Percentiles rank a stretch among this genome's conserved stretches.
These are phyloP conservation scores for Zenarchopterus dispar DNA, from an alignment of 2,797 vertebrate species.

Conservation along the genomic window DNA sequence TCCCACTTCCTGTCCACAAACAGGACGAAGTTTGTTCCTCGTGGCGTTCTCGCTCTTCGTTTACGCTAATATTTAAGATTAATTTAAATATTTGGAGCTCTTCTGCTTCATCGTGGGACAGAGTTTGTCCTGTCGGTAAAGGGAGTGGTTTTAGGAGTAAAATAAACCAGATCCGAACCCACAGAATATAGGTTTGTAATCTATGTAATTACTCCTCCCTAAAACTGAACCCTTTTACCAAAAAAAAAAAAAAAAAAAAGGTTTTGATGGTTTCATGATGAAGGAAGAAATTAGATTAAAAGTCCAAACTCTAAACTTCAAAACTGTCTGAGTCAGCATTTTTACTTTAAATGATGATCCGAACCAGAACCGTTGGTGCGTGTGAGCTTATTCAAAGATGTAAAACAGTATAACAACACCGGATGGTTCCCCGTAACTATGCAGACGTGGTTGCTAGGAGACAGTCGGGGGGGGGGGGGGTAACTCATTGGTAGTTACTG, in stretches of 20 bases:
- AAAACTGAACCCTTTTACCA: not conserved
- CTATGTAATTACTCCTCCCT: conserved; percentile 38
- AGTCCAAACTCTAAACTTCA: not conserved
- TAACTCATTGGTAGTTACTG: conserved; percentile 6
- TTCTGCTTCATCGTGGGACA: too few species aligned
- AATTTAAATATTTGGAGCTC: too few species aligned
- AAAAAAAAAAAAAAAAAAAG: too few species aligned
- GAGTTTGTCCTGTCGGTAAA: too few species aligned
- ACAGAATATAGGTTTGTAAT: not conserved
- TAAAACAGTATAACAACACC: not conserved
- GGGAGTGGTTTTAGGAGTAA: too few species aligned
- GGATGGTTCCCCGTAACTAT: not conserved
- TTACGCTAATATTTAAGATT: not conserved
- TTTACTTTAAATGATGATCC: too few species aligned
- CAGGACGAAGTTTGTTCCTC: not conserved
- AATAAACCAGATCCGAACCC: too few species aligned
- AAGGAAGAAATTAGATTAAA: too few species aligned
- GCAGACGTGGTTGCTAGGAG: conserved; percentile 19
- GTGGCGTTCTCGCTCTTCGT: not conserved
- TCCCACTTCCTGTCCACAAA: conserved; percentile 36
- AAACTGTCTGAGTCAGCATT: too few species aligned
- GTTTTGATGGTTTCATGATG: not conserved
- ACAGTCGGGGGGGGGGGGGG: not conserved
- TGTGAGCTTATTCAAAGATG: too few species aligned
- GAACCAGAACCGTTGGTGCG: too few species aligned